Evolutionary conservation across 2,888 invertebrate genomes (phyloP).

Genomic region (Dolichopus griseipennis): DNA sequence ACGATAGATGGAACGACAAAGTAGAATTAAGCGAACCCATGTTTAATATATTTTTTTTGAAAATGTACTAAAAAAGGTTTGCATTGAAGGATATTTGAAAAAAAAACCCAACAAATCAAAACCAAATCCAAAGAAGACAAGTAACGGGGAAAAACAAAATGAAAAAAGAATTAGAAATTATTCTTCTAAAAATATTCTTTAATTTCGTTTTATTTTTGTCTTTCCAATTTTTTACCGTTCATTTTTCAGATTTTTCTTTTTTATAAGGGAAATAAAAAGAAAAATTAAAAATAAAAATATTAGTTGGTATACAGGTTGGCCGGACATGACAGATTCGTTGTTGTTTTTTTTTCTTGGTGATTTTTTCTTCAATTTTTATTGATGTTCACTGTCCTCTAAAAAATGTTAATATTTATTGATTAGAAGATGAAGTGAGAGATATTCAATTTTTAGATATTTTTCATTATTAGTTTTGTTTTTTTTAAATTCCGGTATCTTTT

Average conservation of each 20-base stretch:
- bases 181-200: not conserved
- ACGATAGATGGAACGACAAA: too few relatives aligned
- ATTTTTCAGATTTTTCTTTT: not conserved
- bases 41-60: too few relatives aligned
- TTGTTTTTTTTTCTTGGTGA: too few relatives aligned
- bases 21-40: too few relatives aligned
- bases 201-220: not conserved
- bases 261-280: not conserved
- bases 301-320: not conserved
- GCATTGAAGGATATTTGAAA: too few relatives aligned
- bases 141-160: not conserved
- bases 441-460: too few relatives aligned
- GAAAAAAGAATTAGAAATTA: not conserved
- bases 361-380: not conserved
- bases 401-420: not conserved
- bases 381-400: not conserved
- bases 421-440: too few relatives aligned
- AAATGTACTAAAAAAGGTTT: too few relatives aligned
- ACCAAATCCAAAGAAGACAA: too few relatives aligned
- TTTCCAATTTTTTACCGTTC: not conserved
- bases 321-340: conserved; percentile 2
- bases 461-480: too few relatives aligned
- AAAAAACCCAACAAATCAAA: too few relatives aligned
- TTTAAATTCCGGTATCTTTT: too few relatives aligned
- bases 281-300: not conserved